Evolutionary conservation across 2,797 vertebrate species (phyloP).

Genomic region (Crenichthys baileyi): DNA sequence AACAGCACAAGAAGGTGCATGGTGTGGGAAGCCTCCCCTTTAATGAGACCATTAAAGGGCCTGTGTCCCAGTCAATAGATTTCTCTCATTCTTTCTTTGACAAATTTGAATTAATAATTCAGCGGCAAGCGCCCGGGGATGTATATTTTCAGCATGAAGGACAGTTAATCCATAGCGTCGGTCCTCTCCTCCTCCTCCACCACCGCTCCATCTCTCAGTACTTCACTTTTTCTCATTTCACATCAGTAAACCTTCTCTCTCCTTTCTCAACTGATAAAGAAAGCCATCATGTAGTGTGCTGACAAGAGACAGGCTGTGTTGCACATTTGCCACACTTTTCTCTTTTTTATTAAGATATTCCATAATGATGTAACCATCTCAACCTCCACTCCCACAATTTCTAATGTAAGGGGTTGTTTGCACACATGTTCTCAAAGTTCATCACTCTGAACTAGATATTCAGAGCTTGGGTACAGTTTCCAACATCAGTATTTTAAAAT

Average conservation of each 20-base stretch:
- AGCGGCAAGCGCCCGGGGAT: conserved; percentile 83
- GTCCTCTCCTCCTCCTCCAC: conserved; percentile 16
- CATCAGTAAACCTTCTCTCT: conserved; percentile 38
- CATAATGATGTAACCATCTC: neutral
- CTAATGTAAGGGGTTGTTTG: neutral
- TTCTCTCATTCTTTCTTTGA: conserved; percentile 82
- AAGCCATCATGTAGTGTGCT: conserved; percentile 66
- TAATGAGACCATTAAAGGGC: conserved; percentile 86
- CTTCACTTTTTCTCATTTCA: conserved; percentile 47
- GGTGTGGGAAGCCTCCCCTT: conserved; percentile 78
- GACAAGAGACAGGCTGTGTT: conserved; percentile 69
- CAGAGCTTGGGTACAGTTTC: neutral
- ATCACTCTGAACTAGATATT: neutral
- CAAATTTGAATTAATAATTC: conserved; percentile 92
- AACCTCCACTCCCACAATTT: neutral
- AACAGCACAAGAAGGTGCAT: conserved; percentile 75
- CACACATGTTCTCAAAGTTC: neutral
- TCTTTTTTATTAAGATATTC: conserved; percentile 25
- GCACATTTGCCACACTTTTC: conserved; percentile 29
- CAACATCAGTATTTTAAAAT: neutral
- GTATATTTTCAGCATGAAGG: conserved; percentile 87
- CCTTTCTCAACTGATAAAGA: conserved; percentile 65
- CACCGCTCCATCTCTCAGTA: conserved; percentile 34
- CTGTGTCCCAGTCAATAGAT: conserved; percentile 83
- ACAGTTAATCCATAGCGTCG: conserved; percentile 89